Percentiles rank a stretch among this genome's conserved stretches.
These are phyloP conservation scores for Phaenicophaeus curvirostris DNA, from an alignment of 2,797 vertebrate genomes.

Conservation along the genomic window DNA sequence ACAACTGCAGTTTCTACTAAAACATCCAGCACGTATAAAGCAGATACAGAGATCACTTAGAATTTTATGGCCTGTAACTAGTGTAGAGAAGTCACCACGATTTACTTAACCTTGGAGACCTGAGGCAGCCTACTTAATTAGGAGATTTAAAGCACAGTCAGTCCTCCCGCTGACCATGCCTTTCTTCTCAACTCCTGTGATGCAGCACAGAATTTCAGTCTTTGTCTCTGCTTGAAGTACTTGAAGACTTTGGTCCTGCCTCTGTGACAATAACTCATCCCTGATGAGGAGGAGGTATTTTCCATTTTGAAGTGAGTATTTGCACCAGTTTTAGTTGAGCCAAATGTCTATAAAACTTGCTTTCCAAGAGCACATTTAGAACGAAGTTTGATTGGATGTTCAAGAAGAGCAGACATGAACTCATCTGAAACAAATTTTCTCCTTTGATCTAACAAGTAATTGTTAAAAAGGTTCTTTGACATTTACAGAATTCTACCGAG, in stretches of 20 bases:
- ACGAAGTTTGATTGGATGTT: background rate
- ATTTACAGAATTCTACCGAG: background rate
- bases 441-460: background rate
- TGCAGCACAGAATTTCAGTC: background rate
- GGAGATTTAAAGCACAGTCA: background rate
- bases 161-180: background rate
- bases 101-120: background rate
- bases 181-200: background rate
- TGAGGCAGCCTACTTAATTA: background rate
- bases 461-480: background rate
- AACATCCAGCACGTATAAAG: accelerated
- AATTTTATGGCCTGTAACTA: background rate
- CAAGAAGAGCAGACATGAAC: background rate
- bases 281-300: background rate
- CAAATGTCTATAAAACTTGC: background rate
- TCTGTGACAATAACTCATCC: background rate
- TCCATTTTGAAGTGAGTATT: background rate
- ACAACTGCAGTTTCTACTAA: background rate
- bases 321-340: background rate
- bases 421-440: background rate
- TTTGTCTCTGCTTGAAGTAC: background rate
- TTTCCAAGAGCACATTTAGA: background rate
- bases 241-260: background rate
- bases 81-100: background rate
- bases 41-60: background rate